Evolutionary conservation across 1,140 invertebrate species (phyloP).

Genomic region (Drosophila biarmipes): DNA sequence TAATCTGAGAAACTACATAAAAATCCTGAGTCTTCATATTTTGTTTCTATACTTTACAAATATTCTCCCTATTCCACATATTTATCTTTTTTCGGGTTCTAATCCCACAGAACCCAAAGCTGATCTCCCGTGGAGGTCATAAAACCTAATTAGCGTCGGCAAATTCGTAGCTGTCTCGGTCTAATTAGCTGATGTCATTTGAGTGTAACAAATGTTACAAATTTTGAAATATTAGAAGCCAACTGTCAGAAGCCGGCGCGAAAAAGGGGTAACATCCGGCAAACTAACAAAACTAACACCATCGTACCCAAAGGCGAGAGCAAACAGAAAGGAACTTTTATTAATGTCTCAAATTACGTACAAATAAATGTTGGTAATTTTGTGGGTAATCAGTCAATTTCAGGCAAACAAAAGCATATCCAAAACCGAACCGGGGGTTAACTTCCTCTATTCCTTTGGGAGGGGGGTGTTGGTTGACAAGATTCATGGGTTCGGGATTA

Average conservation of each 20-base stretch:
- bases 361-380: conserved; percentile 79
- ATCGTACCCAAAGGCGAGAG: conserved; percentile 5
- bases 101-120: conserved; percentile 12
- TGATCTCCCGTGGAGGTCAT: conserved; percentile 28
- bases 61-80: not conserved
- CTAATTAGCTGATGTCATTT: conserved; percentile 61
- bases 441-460: conserved; percentile 1
- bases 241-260: conserved; percentile 41
- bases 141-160: conserved; percentile 38
- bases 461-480: conserved; percentile 25
- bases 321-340: conserved; percentile 45
- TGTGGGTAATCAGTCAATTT: conserved; percentile 83
- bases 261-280: conserved; percentile 59
- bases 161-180: conserved; percentile 17
- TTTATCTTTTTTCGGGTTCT: not conserved
- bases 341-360: conserved; percentile 77
- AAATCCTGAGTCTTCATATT: not conserved
- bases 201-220: conserved; percentile 64
- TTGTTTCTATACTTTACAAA: not conserved
- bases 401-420: conserved; percentile 61
- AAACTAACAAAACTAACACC: conserved; percentile 18
- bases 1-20: too few species aligned
- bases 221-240: conserved; percentile 54
- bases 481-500: conserved; percentile 41
- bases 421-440: conserved; percentile 36